Evolutionary conservation across 2,888 invertebrate species (phyloP).

Genomic region (Barypeithes pellucidus): DNA sequence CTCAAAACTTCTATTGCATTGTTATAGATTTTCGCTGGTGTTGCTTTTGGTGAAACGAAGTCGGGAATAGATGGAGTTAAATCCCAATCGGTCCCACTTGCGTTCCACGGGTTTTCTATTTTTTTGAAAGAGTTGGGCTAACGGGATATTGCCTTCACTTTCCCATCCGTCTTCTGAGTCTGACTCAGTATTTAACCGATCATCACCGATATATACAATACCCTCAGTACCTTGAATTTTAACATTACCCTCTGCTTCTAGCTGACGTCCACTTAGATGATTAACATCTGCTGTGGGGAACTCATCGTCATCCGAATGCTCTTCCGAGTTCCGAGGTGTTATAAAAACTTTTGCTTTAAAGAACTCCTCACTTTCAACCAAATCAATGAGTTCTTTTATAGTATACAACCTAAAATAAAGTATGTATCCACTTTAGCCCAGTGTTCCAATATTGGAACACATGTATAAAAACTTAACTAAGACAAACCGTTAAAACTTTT

Average conservation of each 20-base stretch:
- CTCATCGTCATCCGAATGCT: too few relatives aligned
- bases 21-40: too few relatives aligned
- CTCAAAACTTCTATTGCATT: slow-evolving; percentile 29
- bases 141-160: slow-evolving; percentile 22
- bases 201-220: slow-evolving; percentile 2
- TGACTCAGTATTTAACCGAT: background rate
- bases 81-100: background rate
- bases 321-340: too few relatives aligned
- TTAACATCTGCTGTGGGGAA: slow-evolving; percentile 33
- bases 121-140: background rate
- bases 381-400: too few relatives aligned
- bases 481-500: too few relatives aligned
- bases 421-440: too few relatives aligned
- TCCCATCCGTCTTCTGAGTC: slow-evolving; percentile 27
- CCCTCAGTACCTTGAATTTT: slow-evolving; percentile 7
- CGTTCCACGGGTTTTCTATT: background rate
- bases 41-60: too few relatives aligned
- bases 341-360: too few relatives aligned
- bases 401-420: too few relatives aligned
- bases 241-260: slow-evolving; percentile 22
- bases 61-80: background rate
- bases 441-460: too few relatives aligned
- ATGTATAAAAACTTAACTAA: too few relatives aligned
- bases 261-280: slow-evolving; percentile 44
- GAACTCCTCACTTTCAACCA: too few relatives aligned